phyloP scores from a whole-genome alignment of 1,140 invertebrate species.

The Brachionus angularis region DNA sequence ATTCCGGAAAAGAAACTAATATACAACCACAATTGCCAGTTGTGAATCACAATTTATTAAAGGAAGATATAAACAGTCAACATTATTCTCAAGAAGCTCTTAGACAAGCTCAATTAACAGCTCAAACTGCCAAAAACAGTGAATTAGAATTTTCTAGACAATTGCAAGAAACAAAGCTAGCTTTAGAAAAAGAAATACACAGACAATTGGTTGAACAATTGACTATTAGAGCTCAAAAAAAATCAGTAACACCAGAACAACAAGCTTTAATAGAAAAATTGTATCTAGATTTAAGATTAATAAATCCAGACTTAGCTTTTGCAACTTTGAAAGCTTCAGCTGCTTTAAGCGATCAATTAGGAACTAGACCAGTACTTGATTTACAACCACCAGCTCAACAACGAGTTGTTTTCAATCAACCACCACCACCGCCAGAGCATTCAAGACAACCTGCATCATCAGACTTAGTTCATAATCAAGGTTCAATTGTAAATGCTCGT shows the following conservation, averaged over 20 bases:
- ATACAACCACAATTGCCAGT: constrained; percentile 30
- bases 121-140: constrained; percentile 14
- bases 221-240: constrained; percentile 24
- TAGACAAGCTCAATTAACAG: constrained; percentile 29
- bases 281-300: constrained; percentile 31
- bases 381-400: constrained; percentile 2
- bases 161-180: constrained; percentile 25
- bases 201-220: constrained; percentile 37
- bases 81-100: constrained; percentile 25
- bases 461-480: constrained; percentile 26
- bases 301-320: constrained; percentile 42
- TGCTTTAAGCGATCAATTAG: not conserved
- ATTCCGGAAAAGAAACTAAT: not conserved
- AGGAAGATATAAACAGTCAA: constrained; percentile 32
- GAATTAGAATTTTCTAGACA: constrained; percentile 39
- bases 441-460: not conserved
- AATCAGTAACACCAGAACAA: constrained; percentile 39
- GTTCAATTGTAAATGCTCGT: constrained; percentile 15
- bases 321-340: constrained; percentile 35
- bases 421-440: not conserved
- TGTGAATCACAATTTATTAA: constrained; percentile 28
- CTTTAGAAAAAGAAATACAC: constrained; percentile 43
- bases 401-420: too few species aligned
- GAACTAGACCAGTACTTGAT: not conserved
- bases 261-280: constrained; percentile 41